Conservation (phyloP, 2,888 invertebrate species). For the Malachius bipustulatus region DNA sequence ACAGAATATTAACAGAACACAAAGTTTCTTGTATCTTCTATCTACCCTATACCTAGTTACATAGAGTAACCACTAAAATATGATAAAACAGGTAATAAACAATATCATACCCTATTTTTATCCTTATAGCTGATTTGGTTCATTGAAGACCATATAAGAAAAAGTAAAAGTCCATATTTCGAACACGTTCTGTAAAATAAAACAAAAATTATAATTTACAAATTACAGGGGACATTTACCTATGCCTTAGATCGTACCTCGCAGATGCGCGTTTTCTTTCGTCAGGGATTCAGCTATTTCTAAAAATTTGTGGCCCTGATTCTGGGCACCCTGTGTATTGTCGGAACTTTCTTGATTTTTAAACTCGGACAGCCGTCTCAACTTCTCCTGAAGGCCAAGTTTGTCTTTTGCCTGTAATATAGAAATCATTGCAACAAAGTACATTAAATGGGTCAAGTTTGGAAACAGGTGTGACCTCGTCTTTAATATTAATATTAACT, state of each 20-base stretch:
- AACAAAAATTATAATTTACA: neutral
- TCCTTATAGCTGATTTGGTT: too few relatives aligned
- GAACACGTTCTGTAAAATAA: constrained; percentile 1
- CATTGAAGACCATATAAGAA: too few relatives aligned
- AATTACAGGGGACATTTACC: neutral
- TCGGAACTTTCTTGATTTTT: constrained; percentile 11
- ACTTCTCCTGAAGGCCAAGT: constrained; percentile 19
- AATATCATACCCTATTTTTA: too few relatives aligned
- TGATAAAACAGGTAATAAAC: too few relatives aligned
- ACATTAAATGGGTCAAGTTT: constrained; percentile 2
- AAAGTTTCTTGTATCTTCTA: neutral
- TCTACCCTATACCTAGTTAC: neutral
- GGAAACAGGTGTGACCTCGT: constrained; percentile 17
- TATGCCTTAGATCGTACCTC: constrained; percentile 18
- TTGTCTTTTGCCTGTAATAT: constrained; percentile 24
- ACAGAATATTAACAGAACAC: neutral
- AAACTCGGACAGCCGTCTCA: constrained; percentile 20
- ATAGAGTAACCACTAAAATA: too few relatives aligned
- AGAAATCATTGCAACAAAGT: neutral
- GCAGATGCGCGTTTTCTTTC: constrained; percentile 28
- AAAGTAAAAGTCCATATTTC: too few relatives aligned
- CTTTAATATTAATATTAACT: too few relatives aligned
- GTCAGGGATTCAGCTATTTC: constrained; percentile 24
- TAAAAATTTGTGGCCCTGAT: constrained; percentile 27
- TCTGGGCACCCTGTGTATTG: constrained; percentile 24